These are phyloP conservation scores for Eilema caniola DNA, from an alignment of 2,888 invertebrate species.

Conservation along the genomic window DNA sequence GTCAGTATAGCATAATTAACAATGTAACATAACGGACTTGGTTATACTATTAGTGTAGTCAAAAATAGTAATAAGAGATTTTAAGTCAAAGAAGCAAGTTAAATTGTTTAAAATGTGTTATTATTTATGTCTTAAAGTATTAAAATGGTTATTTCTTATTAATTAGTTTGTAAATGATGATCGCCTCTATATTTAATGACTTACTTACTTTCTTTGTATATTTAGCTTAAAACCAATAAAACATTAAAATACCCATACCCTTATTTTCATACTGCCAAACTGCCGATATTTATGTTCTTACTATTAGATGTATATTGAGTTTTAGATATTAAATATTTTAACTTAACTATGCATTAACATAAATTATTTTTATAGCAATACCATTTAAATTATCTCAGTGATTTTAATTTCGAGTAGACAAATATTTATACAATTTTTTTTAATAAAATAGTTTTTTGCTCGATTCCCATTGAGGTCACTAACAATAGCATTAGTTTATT, in stretches of 20 bases:
- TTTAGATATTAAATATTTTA: slow-evolving; percentile 2
- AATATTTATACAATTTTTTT: not conserved
- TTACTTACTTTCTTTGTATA: slow-evolving; percentile 69
- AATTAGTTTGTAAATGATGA: slow-evolving; percentile 86
- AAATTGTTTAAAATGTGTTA: slow-evolving; percentile 87
- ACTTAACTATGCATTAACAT: slow-evolving; percentile 1
- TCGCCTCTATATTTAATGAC: slow-evolving; percentile 79
- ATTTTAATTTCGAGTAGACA: not conserved
- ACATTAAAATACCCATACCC: slow-evolving; percentile 45
- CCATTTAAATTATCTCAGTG: slow-evolving; percentile 1
- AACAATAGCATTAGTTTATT: not conserved
- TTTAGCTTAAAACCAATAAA: slow-evolving; percentile 78
- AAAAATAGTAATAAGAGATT: slow-evolving; percentile 84
- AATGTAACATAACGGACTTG: slow-evolving; percentile 84
- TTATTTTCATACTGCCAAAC: not conserved
- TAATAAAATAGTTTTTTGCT: no score
- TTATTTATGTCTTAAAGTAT: slow-evolving; percentile 88
- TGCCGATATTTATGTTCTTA: not conserved
- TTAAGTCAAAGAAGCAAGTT: slow-evolving; percentile 87
- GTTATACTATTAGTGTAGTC: slow-evolving; percentile 87
- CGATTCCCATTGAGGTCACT: no score
- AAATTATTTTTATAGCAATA: not conserved
- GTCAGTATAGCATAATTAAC: slow-evolving; percentile 83
- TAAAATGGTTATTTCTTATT: slow-evolving; percentile 87
- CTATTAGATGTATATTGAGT: not conserved